phyloP scores from a whole-genome alignment of 2,888 invertebrate species.

The Andrena flavipes region DNA sequence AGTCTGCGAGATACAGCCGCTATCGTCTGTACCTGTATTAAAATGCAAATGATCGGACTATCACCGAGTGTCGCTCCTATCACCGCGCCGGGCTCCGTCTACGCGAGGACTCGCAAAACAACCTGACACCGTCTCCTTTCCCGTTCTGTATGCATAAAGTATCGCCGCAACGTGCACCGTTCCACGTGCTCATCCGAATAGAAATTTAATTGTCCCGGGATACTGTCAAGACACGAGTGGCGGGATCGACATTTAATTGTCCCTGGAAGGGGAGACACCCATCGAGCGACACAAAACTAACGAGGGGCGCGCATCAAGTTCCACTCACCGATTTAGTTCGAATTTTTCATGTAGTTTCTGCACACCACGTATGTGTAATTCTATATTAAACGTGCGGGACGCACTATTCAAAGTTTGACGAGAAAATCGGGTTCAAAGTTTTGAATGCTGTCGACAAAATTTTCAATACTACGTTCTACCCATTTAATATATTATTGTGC shows the following conservation, averaged over 20 bases:
- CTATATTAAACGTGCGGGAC: no score
- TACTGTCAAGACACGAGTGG: not conserved
- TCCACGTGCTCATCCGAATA: conserved; percentile 5
- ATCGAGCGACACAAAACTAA: no score
- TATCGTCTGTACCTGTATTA: conserved; percentile 46
- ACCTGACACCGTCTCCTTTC: conserved; percentile 21
- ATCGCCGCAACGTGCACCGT: conserved; percentile 19
- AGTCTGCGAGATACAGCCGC: conserved; percentile 41
- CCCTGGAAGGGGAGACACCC: not conserved
- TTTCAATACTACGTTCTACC: no score
- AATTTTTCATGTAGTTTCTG: no score
- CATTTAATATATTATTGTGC: no score
- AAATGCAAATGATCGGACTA: conserved; percentile 57
- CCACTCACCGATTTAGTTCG: no score
- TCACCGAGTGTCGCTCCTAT: conserved; percentile 40
- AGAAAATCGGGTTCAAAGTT: no score
- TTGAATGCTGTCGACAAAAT: no score
- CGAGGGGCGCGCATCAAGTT: no score
- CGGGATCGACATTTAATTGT: conserved; percentile 44
- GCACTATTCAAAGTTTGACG: no score
- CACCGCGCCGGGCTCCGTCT: conserved; percentile 25
- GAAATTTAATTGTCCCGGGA: conserved; percentile 38
- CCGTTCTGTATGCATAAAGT: conserved; percentile 54
- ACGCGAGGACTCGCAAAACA: conserved; percentile 34
- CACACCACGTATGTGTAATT: no score